Evolutionary conservation across 2,888 invertebrate species (phyloP), one percentile per base, ranked within the genome.

Genomic region (Rotaria socialis): DNA sequence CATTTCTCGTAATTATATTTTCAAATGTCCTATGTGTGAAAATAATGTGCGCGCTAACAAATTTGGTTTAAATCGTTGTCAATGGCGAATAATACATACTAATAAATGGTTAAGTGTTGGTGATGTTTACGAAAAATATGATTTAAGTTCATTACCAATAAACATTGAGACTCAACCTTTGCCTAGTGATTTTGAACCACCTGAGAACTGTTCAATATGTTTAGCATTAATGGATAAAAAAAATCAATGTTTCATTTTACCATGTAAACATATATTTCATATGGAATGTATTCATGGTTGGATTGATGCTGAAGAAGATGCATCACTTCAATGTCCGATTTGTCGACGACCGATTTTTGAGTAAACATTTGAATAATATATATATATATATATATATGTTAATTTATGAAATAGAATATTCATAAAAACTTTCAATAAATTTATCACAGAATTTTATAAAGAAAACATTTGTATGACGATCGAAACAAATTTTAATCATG

Each of bases 251-350:
- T 14, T 19, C n/a, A 35, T 35, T 67, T 67, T 67, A 35, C 67
- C 67, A 67, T 67, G 67, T 35, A 27, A 41, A 67, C 67, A 67
- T 67, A 19, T 14, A 35, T 67, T 67, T 67, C 67, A 67, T 67
- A 35, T 16, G 7, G 35, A 27, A 35, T 67, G 67, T 35, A 67
- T 67, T 35, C 35, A 67, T 41, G 19, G 3, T 35, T 67, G 67
- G 67, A 67, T 67, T 27, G 67, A 67, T 35, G 2, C 67, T 67
- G 67, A 67, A 11, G 27, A 27, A 67, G 67, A 67, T 6, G 35
- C 35, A 67, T 67, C 67, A 11, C 35, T 67, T 5, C 35, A 27
- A 67, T 67, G 67, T 67, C 67, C 67, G 6, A 35, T 35, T 19
- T 67, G 67, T 67, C 67, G 67, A 35, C 4, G 10, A 67, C 3